Evolutionary conservation across 2,797 vertebrate species (phyloP), one percentile per base, ranked within the genome.

Genomic region (Bothrops alternatus): DNA sequence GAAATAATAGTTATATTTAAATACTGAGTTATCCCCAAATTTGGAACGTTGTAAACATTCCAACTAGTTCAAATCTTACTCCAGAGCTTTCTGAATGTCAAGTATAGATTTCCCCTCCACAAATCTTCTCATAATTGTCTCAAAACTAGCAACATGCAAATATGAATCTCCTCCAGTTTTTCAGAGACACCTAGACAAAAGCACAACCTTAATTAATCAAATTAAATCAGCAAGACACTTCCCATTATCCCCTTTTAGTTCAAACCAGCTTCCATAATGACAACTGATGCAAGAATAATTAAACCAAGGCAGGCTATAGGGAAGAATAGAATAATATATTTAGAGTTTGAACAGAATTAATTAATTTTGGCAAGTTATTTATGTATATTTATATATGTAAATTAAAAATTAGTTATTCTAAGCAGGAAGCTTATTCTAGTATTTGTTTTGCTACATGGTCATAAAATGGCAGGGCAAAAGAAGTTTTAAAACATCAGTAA

Each of bases 321-420:
- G 96, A 96, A 95, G 96, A 89, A 90, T 97, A 95, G 97, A 97
- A 97, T 96, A 96, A 97, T 94, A 73, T 95, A 95, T 96, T 97
- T 97, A 97, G 96, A 96, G 96, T 97, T 96, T 97, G 97, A 97
- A 97, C 95, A 97, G 95, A 97, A 96, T 94, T 97, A 97, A 97
- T 97, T 97, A 96, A 95, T 94, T 98, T 97, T 97, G 97, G 95
- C 97, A 98, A 95, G 96, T 97, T 97, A 98, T 97, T 98, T 97
- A 97, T 97, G 97, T 97, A 97, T 97, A 97, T 97, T 98, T 97
- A 97, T 97, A 97, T 97, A 97, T 97, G 97, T 97, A 98, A 98
- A 98, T 97, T 97, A 97, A 97, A 97, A 97, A 97, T 96, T 97
- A 97, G 94, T 94, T 96, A 91, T 94, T 95, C 91, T 85, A 95